A percentile compares a stretch with the other conserved stretches of the same genome.
Conservation (phyloP, 2,797 vertebrate genomes). For the Anabacerthia variegaticeps region DNA sequence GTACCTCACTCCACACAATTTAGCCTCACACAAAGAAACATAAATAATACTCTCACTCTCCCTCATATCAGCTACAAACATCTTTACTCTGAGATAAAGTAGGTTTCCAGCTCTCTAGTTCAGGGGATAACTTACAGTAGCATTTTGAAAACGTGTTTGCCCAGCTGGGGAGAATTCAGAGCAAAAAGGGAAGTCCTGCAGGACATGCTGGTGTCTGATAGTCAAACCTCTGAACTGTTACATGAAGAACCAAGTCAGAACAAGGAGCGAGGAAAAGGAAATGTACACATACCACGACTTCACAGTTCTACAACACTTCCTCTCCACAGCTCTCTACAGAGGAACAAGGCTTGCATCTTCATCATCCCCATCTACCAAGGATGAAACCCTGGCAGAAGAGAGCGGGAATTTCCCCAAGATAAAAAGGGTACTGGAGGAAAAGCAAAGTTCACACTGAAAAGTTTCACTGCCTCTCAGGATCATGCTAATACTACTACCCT, state of each 20-base stretch:
- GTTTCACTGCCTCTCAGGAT: not conserved
- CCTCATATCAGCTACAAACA: not conserved
- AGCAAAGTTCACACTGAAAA: not conserved
- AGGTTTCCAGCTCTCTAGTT: not conserved
- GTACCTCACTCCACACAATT: not conserved
- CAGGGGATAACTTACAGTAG: not conserved
- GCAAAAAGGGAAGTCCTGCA: conserved; percentile 24
- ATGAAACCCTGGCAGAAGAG: not conserved
- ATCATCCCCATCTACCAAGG: not conserved
- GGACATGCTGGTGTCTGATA: not conserved
- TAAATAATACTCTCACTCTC: not conserved
- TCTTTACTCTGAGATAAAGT: not conserved
- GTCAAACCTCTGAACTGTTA: not conserved
- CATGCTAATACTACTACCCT: not conserved
- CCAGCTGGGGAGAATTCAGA: not conserved
- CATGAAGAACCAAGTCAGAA: not conserved
- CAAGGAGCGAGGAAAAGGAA: not conserved
- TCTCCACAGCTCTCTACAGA: not conserved
- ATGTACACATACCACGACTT: not conserved
- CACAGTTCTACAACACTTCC: not conserved
- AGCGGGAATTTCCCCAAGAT: not conserved
- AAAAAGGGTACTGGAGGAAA: not conserved
- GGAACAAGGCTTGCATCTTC: not conserved
- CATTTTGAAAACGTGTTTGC: not conserved
- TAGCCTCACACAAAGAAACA: not conserved